phyloP scores from a whole-genome alignment of 2,797 vertebrate species.

The Epinephelus malabaricus region DNA sequence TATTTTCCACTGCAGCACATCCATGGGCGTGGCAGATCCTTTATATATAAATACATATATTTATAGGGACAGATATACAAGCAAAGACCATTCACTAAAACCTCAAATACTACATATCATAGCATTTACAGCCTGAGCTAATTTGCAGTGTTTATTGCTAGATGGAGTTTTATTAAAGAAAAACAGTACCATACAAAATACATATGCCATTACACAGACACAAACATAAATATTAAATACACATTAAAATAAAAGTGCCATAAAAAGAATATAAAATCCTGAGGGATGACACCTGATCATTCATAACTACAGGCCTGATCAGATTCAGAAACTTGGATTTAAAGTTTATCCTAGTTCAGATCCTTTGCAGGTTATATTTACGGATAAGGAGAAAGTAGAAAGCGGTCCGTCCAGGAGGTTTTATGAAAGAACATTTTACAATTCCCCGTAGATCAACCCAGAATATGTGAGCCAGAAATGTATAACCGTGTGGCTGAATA shows the following conservation, averaged over 20 bases:
- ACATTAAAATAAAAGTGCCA: constrained; percentile 42
- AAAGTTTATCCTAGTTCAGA: constrained; percentile 25
- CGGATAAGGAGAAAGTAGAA: constrained; percentile 13
- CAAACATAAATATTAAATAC: constrained; percentile 33
- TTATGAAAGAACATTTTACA: constrained; percentile 38
- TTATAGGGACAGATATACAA: constrained; percentile 38
- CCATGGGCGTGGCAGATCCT: constrained; percentile 29
- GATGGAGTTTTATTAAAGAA: constrained; percentile 30
- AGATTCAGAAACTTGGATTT: constrained; percentile 35
- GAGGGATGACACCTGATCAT: constrained; percentile 27
- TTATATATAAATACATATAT: constrained; percentile 42
- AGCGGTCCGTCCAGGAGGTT: constrained; percentile 8
- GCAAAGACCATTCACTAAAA: constrained; percentile 15
- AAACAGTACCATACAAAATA: constrained; percentile 15
- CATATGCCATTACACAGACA: constrained; percentile 17
- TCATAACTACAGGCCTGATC: constrained; percentile 9
- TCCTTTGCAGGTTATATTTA: constrained; percentile 14
- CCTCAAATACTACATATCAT: constrained; percentile 27
- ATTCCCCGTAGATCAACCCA: constrained; percentile 2
- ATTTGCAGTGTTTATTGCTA: constrained; percentile 36
- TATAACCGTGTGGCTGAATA: constrained; percentile 17
- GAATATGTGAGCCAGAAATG: constrained; percentile 6
- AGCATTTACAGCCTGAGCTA: constrained; percentile 33
- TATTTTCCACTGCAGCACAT: constrained; percentile 44
- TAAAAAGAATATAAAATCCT: constrained; percentile 27